Conservation (phyloP, 2,888 invertebrate genomes). For the Nymphalis urticae region DNA sequence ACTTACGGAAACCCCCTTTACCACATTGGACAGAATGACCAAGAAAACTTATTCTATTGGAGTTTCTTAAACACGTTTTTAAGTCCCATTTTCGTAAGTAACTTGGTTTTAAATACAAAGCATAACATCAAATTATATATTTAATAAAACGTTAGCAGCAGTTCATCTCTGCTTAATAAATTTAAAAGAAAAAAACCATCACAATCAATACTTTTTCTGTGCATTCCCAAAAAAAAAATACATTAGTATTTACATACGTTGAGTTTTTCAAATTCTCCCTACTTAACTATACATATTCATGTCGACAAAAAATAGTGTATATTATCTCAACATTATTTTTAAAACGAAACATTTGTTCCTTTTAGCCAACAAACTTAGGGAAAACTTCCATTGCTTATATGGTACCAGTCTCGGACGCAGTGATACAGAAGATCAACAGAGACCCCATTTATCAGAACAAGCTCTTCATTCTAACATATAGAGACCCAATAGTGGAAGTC, state of each 20-base stretch:
- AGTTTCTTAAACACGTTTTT: constrained; percentile 65
- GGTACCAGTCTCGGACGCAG: constrained; percentile 70
- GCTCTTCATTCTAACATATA: constrained; percentile 53
- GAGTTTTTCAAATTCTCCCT: no score
- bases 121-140: background rate
- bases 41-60: constrained; percentile 57
- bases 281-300: no score
- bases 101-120: background rate
- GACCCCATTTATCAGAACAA: constrained; percentile 68
- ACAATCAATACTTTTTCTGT: no score
- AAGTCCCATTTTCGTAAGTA: constrained; percentile 62
- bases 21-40: constrained; percentile 56
- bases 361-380: constrained; percentile 51
- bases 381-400: constrained; percentile 60
- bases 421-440: constrained; percentile 61
- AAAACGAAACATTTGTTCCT: constrained; percentile 11
- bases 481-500: constrained; percentile 57
- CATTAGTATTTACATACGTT: no score
- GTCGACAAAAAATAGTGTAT: no score
- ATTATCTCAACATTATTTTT: no score
- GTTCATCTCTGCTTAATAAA: no score
- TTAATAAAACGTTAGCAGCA: no score
- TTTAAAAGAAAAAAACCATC: no score
- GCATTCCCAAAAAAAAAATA: no score
- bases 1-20: constrained; percentile 62